Percentiles rank a stretch among this genome's conserved stretches.
Evolutionary conservation across 2,113 vertebrate species (phyloP).

Genomic region (Neotoma lepida): DNA sequence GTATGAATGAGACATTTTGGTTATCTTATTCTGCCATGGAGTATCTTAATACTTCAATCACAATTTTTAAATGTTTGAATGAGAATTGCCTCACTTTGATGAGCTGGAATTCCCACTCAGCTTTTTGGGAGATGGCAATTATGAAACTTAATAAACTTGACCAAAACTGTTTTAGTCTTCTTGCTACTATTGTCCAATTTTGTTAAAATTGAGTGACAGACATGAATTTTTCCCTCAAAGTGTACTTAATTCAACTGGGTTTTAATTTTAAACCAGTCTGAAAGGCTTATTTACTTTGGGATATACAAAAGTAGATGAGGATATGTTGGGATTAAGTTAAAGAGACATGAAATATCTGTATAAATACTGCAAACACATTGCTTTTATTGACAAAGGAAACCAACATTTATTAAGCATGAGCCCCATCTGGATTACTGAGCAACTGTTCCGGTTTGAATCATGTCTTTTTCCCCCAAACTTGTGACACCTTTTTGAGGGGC

Average conservation of each 20-base stretch:
- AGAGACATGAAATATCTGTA: not conserved
- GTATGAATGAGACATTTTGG: not conserved
- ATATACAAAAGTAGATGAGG: not conserved
- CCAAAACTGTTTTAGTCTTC: not conserved
- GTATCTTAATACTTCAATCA: not conserved
- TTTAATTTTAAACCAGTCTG: not conserved
- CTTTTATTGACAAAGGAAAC: not conserved
- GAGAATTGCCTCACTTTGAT: not conserved
- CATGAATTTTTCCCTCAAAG: not conserved
- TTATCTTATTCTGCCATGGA: not conserved
- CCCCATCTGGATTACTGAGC: not conserved
- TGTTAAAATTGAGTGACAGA: not conserved
- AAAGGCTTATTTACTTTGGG: not conserved
- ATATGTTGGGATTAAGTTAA: not conserved
- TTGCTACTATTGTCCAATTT: not conserved
- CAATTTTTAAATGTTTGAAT: not conserved
- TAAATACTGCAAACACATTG: not conserved
- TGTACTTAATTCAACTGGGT: not conserved
- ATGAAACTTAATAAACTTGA: not conserved
- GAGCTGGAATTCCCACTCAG: not conserved
- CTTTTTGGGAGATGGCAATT: not conserved
- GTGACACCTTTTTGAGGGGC: not conserved
- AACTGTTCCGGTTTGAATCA: not conserved
- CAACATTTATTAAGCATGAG: not conserved
- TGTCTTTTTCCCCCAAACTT: not conserved